Conservation (phyloP, 2,113 vertebrate species). For the Muscicapa adusta region DNA sequence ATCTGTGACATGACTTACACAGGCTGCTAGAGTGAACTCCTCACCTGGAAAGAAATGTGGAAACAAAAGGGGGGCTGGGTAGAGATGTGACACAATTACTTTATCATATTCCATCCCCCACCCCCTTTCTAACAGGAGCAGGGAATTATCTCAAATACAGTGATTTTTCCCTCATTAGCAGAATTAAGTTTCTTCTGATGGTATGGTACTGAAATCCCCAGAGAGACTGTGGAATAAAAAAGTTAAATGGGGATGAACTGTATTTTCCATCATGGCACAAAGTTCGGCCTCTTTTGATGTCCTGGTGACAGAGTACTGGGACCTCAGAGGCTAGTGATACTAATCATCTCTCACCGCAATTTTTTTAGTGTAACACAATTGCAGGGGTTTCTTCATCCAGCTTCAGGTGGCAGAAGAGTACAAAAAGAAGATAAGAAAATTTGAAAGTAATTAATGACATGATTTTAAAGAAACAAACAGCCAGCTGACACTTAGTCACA, state of each 20-base stretch:
- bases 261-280: neutral
- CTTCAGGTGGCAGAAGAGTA: neutral
- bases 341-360: neutral
- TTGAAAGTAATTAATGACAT: neutral
- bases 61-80: fast-evolving
- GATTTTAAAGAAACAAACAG: neutral
- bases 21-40: neutral
- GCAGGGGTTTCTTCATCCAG: neutral
- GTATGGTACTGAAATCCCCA: neutral
- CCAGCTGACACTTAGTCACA: neutral
- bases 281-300: neutral
- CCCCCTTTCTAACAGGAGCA: neutral
- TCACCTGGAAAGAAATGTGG: neutral
- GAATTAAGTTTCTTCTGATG: neutral
- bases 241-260: neutral
- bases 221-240: neutral
- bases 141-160: neutral
- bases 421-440: neutral
- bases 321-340: neutral
- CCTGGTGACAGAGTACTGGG: fast-evolving
- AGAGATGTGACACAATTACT: neutral
- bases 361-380: neutral
- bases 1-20: too few relatives aligned
- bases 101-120: neutral
- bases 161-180: neutral